Evolutionary conservation across 2,797 vertebrate genomes (phyloP).

Genomic region (Brachyrhaphis roseni): DNA sequence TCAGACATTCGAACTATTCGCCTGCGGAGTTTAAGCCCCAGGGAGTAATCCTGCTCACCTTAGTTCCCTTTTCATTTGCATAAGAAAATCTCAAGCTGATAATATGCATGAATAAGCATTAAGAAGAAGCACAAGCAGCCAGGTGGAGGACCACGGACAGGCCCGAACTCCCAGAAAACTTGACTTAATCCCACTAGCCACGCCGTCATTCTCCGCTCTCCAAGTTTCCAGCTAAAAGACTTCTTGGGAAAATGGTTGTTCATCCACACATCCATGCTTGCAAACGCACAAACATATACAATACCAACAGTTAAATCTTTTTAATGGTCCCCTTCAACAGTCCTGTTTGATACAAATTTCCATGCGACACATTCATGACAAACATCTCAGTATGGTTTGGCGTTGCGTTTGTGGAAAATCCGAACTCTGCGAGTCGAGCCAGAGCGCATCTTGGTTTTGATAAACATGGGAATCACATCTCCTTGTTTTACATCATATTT

Average conservation of each 20-base stretch:
- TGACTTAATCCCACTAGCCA: slow-evolving; percentile 17
- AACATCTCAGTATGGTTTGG: slow-evolving; percentile 69
- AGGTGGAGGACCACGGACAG: slow-evolving; percentile 28
- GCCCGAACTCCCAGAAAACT: neutral
- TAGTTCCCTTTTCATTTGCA: slow-evolving; percentile 14
- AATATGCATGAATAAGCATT: slow-evolving; percentile 36
- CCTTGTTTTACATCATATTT: neutral
- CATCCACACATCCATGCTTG: slow-evolving; percentile 22
- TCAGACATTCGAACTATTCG: slow-evolving; percentile 65
- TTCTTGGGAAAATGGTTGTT: slow-evolving; percentile 35
- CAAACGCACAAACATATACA: neutral
- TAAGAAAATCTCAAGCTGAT: slow-evolving; percentile 43
- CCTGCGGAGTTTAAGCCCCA: slow-evolving; percentile 34
- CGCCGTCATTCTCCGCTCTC: neutral
- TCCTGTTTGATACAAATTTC: slow-evolving; percentile 63
- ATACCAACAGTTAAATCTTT: slow-evolving; percentile 23
- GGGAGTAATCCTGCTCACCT: slow-evolving; percentile 39
- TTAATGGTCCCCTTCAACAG: slow-evolving; percentile 44
- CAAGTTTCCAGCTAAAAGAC: slow-evolving; percentile 18
- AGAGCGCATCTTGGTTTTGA: slow-evolving; percentile 56
- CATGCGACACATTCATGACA: slow-evolving; percentile 65
- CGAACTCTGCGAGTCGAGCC: slow-evolving; percentile 57
- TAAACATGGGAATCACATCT: slow-evolving; percentile 46
- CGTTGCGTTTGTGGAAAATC: slow-evolving; percentile 72
- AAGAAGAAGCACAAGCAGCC: slow-evolving; percentile 30